Conservation (phyloP, 2,113 vertebrate species). For the Mionectes macconnelli region DNA sequence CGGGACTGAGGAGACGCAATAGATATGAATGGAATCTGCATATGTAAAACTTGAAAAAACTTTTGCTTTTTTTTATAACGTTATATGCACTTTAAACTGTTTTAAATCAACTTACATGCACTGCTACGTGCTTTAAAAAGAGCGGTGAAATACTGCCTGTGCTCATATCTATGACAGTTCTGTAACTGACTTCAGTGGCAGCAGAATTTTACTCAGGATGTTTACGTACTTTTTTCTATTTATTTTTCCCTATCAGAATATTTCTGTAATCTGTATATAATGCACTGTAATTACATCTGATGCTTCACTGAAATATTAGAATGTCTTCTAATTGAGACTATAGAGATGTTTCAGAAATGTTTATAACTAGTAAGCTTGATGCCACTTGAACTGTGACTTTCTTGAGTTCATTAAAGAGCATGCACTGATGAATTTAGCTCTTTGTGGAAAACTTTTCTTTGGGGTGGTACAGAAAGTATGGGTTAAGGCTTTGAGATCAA, state of each 20-base stretch:
- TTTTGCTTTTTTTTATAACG: neutral
- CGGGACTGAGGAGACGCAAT: slow-evolving; percentile 78
- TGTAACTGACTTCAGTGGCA: slow-evolving; percentile 9
- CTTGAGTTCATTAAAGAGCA: slow-evolving; percentile 41
- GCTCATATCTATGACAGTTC: neutral
- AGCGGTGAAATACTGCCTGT: neutral
- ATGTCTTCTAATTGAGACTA: neutral
- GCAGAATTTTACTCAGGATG: slow-evolving; percentile 24
- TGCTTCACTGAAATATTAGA: neutral
- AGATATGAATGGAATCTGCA: slow-evolving; percentile 73
- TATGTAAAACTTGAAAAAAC: neutral
- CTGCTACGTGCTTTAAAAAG: slow-evolving; percentile 42
- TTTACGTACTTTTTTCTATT: slow-evolving; percentile 63
- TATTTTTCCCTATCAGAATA: slow-evolving; percentile 58
- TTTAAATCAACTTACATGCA: slow-evolving; percentile 1
- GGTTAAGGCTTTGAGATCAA: neutral
- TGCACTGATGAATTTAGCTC: neutral
- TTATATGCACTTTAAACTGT: slow-evolving; percentile 61
- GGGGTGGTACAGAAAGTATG: neutral
- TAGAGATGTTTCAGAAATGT: neutral
- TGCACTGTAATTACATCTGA: slow-evolving; percentile 21
- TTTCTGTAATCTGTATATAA: slow-evolving; percentile 57
- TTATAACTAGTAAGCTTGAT: slow-evolving; percentile 9
- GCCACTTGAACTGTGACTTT: neutral
- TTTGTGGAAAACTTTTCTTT: neutral